phyloP scores from a whole-genome alignment of 2,888 invertebrate genomes.

The Rhagophthalmus giganteus region DNA sequence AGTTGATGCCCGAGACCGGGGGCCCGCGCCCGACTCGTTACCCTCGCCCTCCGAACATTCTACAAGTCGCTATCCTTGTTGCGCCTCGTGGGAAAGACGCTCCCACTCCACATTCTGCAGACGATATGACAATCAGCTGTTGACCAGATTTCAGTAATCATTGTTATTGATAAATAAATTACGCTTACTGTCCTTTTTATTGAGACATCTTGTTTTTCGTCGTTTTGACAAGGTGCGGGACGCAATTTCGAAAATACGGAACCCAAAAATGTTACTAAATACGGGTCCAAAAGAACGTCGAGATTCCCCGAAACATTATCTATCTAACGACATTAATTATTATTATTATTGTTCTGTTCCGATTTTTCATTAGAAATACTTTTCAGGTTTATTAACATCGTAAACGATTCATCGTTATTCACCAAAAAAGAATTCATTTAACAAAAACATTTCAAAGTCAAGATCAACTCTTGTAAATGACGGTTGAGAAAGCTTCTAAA shows the following conservation, averaged over 20 bases:
- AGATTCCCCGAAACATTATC: too few species aligned
- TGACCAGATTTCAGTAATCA: conserved; percentile 46
- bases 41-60: conserved; percentile 44
- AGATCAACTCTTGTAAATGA: conserved; percentile 21
- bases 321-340: too few species aligned
- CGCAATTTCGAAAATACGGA: too few species aligned
- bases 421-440: conserved; percentile 10
- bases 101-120: conserved; percentile 48
- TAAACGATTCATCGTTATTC: conserved; percentile 4
- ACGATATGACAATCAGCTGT: conserved; percentile 50
- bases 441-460: conserved; percentile 24
- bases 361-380: background rate
- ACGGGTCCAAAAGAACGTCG: too few species aligned
- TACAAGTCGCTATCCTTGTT: conserved; percentile 52
- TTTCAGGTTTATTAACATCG: background rate
- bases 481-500: conserved; percentile 18
- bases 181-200: conserved; percentile 15
- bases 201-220: conserved; percentile 16
- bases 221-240: too few species aligned
- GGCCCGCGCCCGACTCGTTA: conserved; percentile 29
- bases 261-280: too few species aligned
- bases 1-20: conserved; percentile 29
- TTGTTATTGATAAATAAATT: conserved; percentile 40
- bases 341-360: too few species aligned
- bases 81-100: conserved; percentile 48